phyloP scores from a whole-genome alignment of 2,797 vertebrate species.

The Moxostoma hubbsi region DNA sequence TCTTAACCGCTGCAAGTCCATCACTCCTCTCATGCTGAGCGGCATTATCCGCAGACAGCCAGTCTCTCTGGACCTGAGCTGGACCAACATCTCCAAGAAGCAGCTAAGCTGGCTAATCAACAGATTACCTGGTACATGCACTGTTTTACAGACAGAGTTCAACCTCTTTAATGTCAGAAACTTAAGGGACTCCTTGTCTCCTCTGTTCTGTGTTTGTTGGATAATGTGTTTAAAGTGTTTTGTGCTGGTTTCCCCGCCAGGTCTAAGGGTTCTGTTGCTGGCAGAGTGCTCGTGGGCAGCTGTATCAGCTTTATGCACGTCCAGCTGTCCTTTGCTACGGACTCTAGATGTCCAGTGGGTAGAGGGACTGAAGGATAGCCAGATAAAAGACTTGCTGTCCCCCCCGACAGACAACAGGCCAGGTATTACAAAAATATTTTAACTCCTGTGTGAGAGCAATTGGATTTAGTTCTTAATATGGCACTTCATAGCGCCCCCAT shows the following conservation, averaged over 20 bases:
- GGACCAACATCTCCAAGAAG: constrained; percentile 99
- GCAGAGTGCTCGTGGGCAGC: constrained; percentile 97
- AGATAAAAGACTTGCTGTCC: constrained; percentile 94
- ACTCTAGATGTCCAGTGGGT: constrained; percentile 96
- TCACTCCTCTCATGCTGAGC: constrained; percentile 95
- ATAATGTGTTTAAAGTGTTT: not conserved
- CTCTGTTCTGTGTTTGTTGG: too few species aligned
- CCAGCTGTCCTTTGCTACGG: constrained; percentile 91
- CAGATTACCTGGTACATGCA: constrained; percentile 84
- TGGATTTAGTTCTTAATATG: too few species aligned
- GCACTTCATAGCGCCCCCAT: not conserved
- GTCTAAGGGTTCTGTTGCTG: constrained; percentile 88
- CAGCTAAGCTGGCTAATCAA: constrained; percentile 98
- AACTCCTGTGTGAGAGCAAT: not conserved
- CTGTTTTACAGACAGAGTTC: too few species aligned
- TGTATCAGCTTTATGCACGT: constrained; percentile 94
- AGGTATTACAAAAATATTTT: constrained; percentile 73
- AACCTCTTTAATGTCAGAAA: too few species aligned
- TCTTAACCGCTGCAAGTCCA: constrained; percentile 94
- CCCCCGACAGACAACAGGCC: constrained; percentile 93
- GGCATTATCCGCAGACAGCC: constrained; percentile 96
- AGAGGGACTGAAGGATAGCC: constrained; percentile 94
- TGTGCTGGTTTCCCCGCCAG: constrained; percentile 73
- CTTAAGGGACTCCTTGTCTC: too few species aligned
- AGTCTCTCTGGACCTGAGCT: constrained; percentile 91